These are phyloP conservation scores for Ochropleura plecta DNA, from an alignment of 2,888 invertebrate genomes.

Conservation along the genomic window DNA sequence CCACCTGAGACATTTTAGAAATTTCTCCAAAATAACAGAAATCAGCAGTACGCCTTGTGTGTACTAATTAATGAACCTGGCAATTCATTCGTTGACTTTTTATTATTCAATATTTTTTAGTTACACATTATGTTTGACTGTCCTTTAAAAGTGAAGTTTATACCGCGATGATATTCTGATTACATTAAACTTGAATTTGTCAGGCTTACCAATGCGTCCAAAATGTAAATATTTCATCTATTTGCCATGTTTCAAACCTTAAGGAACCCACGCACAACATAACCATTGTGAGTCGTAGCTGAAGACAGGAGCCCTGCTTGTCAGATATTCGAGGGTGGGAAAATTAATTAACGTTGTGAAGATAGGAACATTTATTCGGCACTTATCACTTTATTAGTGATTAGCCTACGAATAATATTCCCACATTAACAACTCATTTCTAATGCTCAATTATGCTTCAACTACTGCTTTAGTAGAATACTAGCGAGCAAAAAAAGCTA, in stretches of 20 bases:
- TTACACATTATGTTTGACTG: not conserved
- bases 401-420: conserved; percentile 68
- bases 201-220: conserved; percentile 36
- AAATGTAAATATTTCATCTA: conserved; percentile 1
- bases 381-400: conserved; percentile 54
- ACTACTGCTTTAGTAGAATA: conserved; percentile 74
- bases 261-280: conserved; percentile 39
- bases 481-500: conserved; percentile 83
- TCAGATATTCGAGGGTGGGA: conserved; percentile 86
- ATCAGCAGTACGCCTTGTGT: conserved; percentile 35
- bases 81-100: not conserved
- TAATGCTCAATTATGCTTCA: conserved; percentile 84
- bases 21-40: not conserved
- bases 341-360: conserved; percentile 69
- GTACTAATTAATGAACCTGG: not conserved
- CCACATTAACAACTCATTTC: conserved; percentile 79
- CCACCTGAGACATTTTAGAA: not conserved
- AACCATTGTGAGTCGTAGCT: conserved; percentile 79
- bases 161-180: not conserved
- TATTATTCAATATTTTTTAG: conserved; percentile 17
- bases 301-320: conserved; percentile 88
- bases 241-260: conserved; percentile 17
- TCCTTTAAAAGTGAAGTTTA: conserved; percentile 1
- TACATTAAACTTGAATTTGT: conserved; percentile 6
- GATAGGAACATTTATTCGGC: conserved; percentile 69